Evolutionary conservation across 2,113 vertebrate species (phyloP).

Genomic region (Protomyctophum bolini): DNA sequence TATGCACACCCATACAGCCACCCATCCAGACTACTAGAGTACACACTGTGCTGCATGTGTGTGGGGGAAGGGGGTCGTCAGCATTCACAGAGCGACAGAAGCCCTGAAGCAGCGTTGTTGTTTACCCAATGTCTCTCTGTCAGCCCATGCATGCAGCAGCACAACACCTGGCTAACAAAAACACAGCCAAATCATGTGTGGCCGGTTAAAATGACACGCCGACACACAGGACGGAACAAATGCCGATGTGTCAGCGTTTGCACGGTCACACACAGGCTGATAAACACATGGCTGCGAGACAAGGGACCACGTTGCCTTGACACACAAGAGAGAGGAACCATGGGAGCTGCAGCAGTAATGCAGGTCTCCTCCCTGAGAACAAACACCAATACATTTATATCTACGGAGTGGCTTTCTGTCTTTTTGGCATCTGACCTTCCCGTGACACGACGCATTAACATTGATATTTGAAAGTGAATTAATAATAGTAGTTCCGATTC

Average conservation of each 20-base stretch:
- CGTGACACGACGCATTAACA: fast-evolving
- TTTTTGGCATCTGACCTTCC: background rate
- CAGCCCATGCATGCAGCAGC: background rate
- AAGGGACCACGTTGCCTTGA: slow-evolving; percentile 39
- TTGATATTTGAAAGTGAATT: background rate
- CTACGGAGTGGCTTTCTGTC: background rate
- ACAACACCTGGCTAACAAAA: slow-evolving; percentile 20
- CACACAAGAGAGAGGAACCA: background rate
- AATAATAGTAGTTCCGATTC: background rate
- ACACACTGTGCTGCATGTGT: slow-evolving; percentile 1
- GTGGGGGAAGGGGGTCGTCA: background rate
- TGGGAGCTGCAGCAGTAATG: background rate
- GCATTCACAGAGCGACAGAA: background rate
- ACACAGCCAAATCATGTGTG: slow-evolving; percentile 5
- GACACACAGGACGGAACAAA: background rate
- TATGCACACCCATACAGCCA: slow-evolving; percentile 14
- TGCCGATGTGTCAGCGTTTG: background rate
- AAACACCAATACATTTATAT: background rate
- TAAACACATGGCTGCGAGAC: slow-evolving; percentile 26
- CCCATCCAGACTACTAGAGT: slow-evolving; percentile 13
- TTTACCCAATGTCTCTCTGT: background rate
- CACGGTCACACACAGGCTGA: background rate
- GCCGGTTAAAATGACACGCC: background rate
- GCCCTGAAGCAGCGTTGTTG: background rate
- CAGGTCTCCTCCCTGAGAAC: background rate